Evolutionary conservation across 2,888 invertebrate species (phyloP).

Genomic region (Sinohyriopsis cumingii): DNA sequence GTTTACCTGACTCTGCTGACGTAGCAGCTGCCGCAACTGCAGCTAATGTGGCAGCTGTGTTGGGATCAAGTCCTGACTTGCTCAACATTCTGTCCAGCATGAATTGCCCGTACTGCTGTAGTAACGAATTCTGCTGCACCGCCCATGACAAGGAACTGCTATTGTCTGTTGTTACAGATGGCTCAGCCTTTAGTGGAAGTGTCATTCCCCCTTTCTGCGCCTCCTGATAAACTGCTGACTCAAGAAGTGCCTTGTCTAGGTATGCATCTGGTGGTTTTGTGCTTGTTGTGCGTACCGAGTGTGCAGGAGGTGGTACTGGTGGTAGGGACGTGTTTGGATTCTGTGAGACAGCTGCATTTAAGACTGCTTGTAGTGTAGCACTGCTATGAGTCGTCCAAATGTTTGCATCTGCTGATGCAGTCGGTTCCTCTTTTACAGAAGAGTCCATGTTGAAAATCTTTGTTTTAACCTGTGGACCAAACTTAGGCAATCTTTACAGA

Average conservation of each 20-base stretch:
- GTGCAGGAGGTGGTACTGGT: conserved; percentile 34
- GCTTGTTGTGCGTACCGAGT: conserved; percentile 25
- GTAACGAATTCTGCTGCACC: conserved; percentile 21
- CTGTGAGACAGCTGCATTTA: too few species aligned
- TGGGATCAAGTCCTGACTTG: conserved; percentile 15
- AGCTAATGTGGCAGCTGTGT: conserved; percentile 16
- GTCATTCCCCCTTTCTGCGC: too few species aligned
- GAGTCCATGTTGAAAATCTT: too few species aligned
- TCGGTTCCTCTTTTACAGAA: too few species aligned
- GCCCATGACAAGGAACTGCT: conserved; percentile 30
- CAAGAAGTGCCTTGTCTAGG: conserved; percentile 20
- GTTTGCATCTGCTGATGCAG: too few species aligned
- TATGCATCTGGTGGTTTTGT: conserved; percentile 30
- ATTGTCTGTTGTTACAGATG: conserved; percentile 1
- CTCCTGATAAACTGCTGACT: too few species aligned
- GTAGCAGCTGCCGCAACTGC: conserved; percentile 16
- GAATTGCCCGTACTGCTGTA: conserved; percentile 38
- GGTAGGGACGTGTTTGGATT: conserved; percentile 1
- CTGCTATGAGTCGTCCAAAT: too few species aligned
- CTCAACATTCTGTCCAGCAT: conserved; percentile 37
- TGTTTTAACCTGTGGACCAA: too few species aligned
- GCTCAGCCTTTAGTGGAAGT: too few species aligned
- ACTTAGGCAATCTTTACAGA: too few species aligned
- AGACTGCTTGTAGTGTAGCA: too few species aligned
- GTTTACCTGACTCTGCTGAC: too few species aligned